Conservation (phyloP, 2,113 vertebrate species). For the Phainopepla nitens region DNA sequence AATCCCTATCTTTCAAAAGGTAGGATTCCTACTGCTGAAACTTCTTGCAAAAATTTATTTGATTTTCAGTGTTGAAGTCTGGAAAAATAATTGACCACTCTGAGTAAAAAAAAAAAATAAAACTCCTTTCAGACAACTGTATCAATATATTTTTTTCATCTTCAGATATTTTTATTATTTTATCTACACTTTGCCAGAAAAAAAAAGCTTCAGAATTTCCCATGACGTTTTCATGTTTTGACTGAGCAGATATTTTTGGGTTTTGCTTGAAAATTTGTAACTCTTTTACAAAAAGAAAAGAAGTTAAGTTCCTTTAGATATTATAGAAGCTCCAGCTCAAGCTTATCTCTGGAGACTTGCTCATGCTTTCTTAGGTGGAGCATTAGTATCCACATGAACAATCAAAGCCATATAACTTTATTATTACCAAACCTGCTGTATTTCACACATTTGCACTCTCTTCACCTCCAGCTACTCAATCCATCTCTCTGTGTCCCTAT, state of each 20-base stretch:
- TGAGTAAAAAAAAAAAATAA: neutral
- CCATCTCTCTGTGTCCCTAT: neutral
- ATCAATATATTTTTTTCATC: neutral
- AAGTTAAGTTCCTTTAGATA: neutral
- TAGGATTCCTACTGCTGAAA: neutral
- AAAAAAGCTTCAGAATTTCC: neutral
- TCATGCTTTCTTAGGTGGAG: neutral
- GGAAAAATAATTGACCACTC: neutral
- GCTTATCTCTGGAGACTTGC: neutral
- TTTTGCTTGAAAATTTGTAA: neutral
- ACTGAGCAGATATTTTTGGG: neutral
- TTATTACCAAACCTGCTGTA: neutral
- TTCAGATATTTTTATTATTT: neutral
- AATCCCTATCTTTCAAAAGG: neutral
- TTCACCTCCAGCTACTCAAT: conserved; percentile 2
- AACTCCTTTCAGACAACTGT: neutral
- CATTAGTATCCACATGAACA: neutral
- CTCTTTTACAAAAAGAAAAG: neutral
- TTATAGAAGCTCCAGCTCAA: neutral
- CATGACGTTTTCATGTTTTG: neutral
- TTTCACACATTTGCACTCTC: conserved; percentile 29
- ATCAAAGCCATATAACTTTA: neutral
- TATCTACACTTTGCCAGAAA: neutral
- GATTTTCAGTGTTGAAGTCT: neutral
- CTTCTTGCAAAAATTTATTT: neutral